Evolutionary conservation across 2,888 invertebrate genomes (phyloP), one percentile per base, ranked within the genome.

Genomic region (Odontocerum albicorne): DNA sequence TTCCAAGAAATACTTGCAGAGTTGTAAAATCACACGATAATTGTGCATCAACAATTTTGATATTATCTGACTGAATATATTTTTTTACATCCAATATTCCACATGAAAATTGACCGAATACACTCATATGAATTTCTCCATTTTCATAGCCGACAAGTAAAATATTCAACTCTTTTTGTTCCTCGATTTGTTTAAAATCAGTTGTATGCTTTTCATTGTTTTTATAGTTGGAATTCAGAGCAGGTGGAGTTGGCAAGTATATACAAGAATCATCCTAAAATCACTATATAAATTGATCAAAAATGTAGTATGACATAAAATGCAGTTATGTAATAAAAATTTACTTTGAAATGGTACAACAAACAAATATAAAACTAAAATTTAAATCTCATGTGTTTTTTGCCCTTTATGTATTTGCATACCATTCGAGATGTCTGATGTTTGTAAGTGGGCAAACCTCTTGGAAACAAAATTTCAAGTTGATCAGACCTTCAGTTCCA

Each of bases 81-180:
- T 82, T 73, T 3, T 77, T 73, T 20, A 85, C 67, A 64, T 83
- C 75, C 55, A 92, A 79, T 6, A 80, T 80, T 3, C 90, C 90
- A 68, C 90, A 88, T 17, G 88, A 87, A 66, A 92, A 88, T 65
- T 91, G 84, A 12, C 96, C 96, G 72, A 92, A 91, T 3, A 93
- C 85, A 66, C 87, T 86, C 66, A 95, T 77, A 68, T 83, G 80
- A 40, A 89, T 77, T 62, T 82, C 80, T 1, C 93, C 92, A 61
- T 83, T 80, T 47, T 83, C 82, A 66, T 90, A 87, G 8, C 92
- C 92, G 47, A 92, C 81, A 62, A 93, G 70, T n/a, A 94, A 71
- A 66, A 92, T 81, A 68, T 88, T 92, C 10, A 93, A 74, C 61
- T 80, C 80, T 49, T 68, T 79, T 63, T 83, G 84, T 52, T 81